Evolutionary conservation across 2,888 invertebrate genomes (phyloP), one percentile per base, ranked within the genome.

Genomic region (Perdita meconis): DNA sequence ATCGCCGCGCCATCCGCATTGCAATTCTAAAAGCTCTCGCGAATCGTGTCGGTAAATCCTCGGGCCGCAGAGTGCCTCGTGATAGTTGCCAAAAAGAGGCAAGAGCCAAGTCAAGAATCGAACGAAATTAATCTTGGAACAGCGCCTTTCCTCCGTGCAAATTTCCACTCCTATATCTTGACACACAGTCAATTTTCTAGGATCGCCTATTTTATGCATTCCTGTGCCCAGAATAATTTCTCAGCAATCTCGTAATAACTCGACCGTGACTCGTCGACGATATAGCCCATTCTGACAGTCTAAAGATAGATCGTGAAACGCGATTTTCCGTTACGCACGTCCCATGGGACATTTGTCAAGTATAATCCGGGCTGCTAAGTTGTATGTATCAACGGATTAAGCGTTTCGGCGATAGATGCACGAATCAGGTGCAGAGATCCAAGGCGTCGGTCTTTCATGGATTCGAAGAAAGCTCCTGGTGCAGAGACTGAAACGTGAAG

Each of bases 1-100:
- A 83, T 55, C 65, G 75, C 3, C 19, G 79, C 84, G 85, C 84
- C 77, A 72, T 78, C 82, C 38, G 34, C 57, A 75, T 36, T 47
- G 47, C 68, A 56, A 19, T 56, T 74, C 56, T 63, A 50, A 69
- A 82, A 86, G 70, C 74, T 85, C 16, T 50, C 22, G 70, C 65
- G 13, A 51, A 74, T 78, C 68, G 63, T 60, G 85, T 85, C 85
- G 85, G 85, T 85, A 85, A 83, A 78, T 66, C 24, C 38, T 22
- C 42, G 59, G 70, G 16, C 22, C 26, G 22, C 16, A 44, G 44
- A 44, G 19, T 47, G 19, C 22, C 47, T 16, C 19, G 59, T 19
- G 47, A 22, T 47, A 47, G 47, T 30, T 8, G 44, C 6, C 6
- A 16, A 22, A 24, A 22, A 24, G 51, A 6, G 24, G 6, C n/a